phyloP scores from a whole-genome alignment of 2,888 invertebrate genomes.

The Malachius bipustulatus region DNA sequence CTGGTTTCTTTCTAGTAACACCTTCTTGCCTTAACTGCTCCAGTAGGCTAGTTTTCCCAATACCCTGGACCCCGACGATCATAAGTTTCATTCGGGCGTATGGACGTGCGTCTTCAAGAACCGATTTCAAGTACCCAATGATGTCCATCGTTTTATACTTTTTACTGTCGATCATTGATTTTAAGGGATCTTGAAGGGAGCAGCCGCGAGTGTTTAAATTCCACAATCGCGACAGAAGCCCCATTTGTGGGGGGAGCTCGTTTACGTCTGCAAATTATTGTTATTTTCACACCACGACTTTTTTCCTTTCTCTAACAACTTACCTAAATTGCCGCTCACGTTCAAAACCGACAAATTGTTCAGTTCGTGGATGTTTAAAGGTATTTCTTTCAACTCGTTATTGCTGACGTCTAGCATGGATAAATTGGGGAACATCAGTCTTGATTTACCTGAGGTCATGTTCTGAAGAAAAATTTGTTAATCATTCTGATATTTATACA shows the following conservation, averaged over 20 bases:
- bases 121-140: conserved; percentile 83
- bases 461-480: conserved; percentile 27
- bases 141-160: conserved; percentile 93
- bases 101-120: conserved; percentile 77
- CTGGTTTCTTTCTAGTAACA: conserved; percentile 56
- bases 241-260: conserved; percentile 91
- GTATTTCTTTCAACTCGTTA: conserved; percentile 69
- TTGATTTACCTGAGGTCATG: conserved; percentile 45
- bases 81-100: conserved; percentile 93
- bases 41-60: conserved; percentile 81
- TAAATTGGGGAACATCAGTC: conserved; percentile 82
- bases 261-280: conserved; percentile 50
- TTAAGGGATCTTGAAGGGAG: conserved; percentile 73
- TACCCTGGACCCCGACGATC: conserved; percentile 85
- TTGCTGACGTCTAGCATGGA: conserved; percentile 92
- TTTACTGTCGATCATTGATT: conserved; percentile 83
- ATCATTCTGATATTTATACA: conserved; percentile 7
- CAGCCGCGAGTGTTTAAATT: conserved; percentile 89
- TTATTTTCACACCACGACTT: background rate
- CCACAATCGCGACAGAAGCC: conserved; percentile 88
- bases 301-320: conserved; percentile 13
- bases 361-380: conserved; percentile 73
- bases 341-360: conserved; percentile 86
- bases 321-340: conserved; percentile 70
- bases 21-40: conserved; percentile 84